Base-by-base conservation (phyloP, 2,888 invertebrate species). In the Nymphalis polychloros region DNA sequence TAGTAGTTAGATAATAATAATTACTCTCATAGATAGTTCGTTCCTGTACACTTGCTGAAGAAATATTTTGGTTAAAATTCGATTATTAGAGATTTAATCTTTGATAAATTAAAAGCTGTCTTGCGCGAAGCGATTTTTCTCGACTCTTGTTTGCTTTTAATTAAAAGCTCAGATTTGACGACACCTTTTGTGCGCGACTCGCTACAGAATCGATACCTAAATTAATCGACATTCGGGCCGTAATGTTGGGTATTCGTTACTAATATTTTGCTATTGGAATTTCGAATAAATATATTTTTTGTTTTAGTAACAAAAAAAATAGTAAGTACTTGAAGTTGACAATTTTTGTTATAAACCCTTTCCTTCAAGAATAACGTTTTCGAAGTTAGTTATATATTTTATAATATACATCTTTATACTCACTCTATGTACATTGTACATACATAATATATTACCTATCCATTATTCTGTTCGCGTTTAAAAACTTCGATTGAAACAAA, bases 121-220 rank as follows among this genome's bases (percentile, higher is more conserved):
- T 70, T 61, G 60, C n/a, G 31, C 60, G 65, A 13, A 69, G 72
- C 61, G 65, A 66, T 68, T 70, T 72, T 72, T 72, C 67, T 64
- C 64, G 64, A 55, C 63, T 66, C 70, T 70, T 76, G 74, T 76
- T 76, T 75, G 73, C 72, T 73, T 76, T 76, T 74, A 75, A 76
- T 76, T 74, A 75, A 69, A 67, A 70, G 57, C 68, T 69, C 63
- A 52, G 61, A 64, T 68, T 47, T 60, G 67, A 62, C 48, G 64
- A 53, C 61, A 71, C 65, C 65, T 72, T 70, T 72, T 67, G 69
- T 72, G 59, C 20, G 63, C 20, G 61, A 68, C 63, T 64, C 53
- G 63, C 27, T 35, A 47, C 50, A 52, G 52, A 72, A 70, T 62
- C 67, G 68, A 71, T 71, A 69, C 31, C 59, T 61, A 67, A 71